These are phyloP conservation scores for Bubo blakistoni DNA, from an alignment of 2,113 vertebrate species.

Conservation along the genomic window DNA sequence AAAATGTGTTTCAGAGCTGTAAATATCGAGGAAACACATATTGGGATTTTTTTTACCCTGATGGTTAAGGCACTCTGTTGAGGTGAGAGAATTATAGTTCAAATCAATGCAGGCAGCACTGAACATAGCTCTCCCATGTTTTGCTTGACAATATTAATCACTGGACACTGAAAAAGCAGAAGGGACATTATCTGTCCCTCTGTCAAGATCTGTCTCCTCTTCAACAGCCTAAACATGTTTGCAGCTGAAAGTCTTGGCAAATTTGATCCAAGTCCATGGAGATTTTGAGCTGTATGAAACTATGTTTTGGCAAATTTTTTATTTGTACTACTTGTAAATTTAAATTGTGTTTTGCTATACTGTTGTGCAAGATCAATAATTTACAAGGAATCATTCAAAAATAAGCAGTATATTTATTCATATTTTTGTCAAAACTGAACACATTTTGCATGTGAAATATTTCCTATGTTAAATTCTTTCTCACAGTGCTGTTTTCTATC, in stretches of 20 bases:
- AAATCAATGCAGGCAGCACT: neutral
- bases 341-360: neutral
- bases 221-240: neutral
- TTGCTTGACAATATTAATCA: neutral
- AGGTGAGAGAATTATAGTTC: neutral
- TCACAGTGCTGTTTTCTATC: neutral
- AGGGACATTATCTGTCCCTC: neutral
- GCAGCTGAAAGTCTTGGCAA: neutral
- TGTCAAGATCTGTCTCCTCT: neutral
- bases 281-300: neutral
- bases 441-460: neutral
- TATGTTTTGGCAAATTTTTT: neutral
- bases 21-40: neutral
- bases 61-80: neutral
- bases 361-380: neutral
- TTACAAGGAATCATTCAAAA: neutral
- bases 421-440: neutral
- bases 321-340: neutral
- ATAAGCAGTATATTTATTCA: neutral
- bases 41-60: neutral
- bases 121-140: neutral
- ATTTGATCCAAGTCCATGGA: neutral
- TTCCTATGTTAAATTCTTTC: constrained; percentile 12
- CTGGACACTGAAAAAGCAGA: neutral
- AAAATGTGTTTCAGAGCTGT: neutral